Evolutionary conservation across 2,888 invertebrate genomes (phyloP).

Genomic region (Nomada lathburiana): DNA sequence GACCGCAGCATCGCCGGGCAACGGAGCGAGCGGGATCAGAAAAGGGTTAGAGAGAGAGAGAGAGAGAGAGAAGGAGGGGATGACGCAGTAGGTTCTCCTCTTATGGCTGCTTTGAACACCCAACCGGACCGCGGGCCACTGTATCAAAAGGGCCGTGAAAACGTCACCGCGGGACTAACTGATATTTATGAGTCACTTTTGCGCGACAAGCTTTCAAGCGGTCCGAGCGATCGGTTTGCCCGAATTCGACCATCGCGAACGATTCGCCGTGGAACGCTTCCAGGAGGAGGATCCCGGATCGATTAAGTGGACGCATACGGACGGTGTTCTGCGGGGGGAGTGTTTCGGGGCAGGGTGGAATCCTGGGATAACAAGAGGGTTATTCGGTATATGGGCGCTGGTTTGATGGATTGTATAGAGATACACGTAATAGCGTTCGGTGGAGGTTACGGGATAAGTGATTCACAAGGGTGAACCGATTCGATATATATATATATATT

Average conservation of each 20-base stretch:
- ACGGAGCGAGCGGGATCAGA: too few species aligned
- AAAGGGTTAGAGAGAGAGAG: not conserved
- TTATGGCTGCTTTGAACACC: conserved; percentile 55
- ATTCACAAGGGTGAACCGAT: too few species aligned
- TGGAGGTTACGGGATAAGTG: too few species aligned
- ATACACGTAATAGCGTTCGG: too few species aligned
- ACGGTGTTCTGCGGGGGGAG: too few species aligned
- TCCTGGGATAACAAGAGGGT: too few species aligned
- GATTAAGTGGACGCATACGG: not conserved
- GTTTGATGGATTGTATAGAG: too few species aligned
- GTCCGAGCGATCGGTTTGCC: conserved; percentile 23
- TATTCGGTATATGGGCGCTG: too few species aligned
- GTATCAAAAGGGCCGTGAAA: conserved; percentile 65
- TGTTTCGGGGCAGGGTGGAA: too few species aligned
- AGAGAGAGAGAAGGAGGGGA: not conserved
- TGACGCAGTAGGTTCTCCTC: conserved; percentile 48
- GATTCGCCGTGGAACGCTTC: not conserved
- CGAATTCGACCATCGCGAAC: conserved; percentile 3
- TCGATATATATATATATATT: too few species aligned
- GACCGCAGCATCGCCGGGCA: conserved; percentile 11
- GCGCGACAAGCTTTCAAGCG: conserved; percentile 47
- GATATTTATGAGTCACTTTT: conserved; percentile 70
- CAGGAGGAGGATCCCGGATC: not conserved
- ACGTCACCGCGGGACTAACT: conserved; percentile 59
- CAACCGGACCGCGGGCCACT: conserved; percentile 60